These are phyloP conservation scores for Amyelois transitella DNA, from an alignment of 1,140 invertebrate species.

Conservation along the genomic window DNA sequence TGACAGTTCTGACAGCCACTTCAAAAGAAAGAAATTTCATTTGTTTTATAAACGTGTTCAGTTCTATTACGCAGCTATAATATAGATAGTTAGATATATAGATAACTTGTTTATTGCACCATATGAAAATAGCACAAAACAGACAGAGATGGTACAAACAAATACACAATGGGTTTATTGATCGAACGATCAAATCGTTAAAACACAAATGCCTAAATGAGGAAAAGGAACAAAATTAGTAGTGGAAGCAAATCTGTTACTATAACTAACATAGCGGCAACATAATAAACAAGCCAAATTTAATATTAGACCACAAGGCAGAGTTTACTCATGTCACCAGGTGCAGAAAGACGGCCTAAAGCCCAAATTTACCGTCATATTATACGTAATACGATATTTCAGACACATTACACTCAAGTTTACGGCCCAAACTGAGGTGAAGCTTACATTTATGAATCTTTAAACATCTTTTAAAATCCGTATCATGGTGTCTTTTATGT, in stretches of 20 bases:
- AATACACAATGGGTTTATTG: no score
- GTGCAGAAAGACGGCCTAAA: conserved; percentile 50
- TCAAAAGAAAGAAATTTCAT: no score
- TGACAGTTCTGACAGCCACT: no score
- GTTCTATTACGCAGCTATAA: no score
- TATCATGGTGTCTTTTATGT: conserved; percentile 33
- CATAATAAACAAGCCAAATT: conserved; percentile 45
- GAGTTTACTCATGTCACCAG: conserved; percentile 58
- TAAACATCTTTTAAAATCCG: conserved; percentile 63
- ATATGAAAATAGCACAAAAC: no score
- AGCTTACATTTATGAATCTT: conserved; percentile 67
- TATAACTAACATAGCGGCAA: conserved; percentile 25
- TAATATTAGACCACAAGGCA: conserved; percentile 48
- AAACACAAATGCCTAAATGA: neutral
- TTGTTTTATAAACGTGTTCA: no score
- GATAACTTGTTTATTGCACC: no score
- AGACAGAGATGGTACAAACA: no score
- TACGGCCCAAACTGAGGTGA: conserved; percentile 56
- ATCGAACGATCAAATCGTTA: no score
- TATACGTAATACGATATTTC: conserved; percentile 56
- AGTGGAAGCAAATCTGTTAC: no score
- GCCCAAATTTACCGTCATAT: conserved; percentile 48
- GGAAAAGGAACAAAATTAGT: conserved; percentile 12
- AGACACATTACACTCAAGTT: conserved; percentile 61
- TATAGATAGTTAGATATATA: no score